Evolutionary conservation across 2,797 vertebrate species (phyloP).

Genomic region (Allobates femoralis): DNA sequence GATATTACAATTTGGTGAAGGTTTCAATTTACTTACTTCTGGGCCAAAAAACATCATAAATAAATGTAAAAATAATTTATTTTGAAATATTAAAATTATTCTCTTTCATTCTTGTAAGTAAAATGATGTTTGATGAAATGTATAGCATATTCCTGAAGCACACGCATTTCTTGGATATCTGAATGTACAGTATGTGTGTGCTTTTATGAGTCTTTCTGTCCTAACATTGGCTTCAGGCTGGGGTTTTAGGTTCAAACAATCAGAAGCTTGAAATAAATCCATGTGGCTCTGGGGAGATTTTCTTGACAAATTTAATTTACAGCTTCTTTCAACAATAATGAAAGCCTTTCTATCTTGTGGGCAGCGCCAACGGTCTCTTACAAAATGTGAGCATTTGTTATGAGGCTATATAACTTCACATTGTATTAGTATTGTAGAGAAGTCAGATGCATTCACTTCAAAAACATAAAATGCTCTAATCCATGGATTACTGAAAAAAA

Average conservation of each 20-base stretch:
- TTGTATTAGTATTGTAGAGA: constrained; percentile 23
- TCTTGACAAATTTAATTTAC: constrained; percentile 56
- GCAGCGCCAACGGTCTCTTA: constrained; percentile 16
- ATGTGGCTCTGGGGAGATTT: constrained; percentile 44
- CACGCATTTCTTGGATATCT: constrained; percentile 1
- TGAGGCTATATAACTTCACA: constrained; percentile 39
- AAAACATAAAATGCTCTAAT: constrained; percentile 31
- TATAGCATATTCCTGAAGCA: neutral
- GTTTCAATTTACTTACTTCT: neutral
- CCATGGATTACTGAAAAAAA: neutral
- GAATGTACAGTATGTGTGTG: neutral
- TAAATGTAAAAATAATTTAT: neutral
- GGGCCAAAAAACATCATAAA: neutral
- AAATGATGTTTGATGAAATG: neutral
- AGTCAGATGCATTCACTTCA: constrained; percentile 25
- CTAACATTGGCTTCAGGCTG: constrained; percentile 22
- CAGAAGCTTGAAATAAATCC: constrained; percentile 46
- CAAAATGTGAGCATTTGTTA: constrained; percentile 15
- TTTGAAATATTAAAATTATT: neutral
- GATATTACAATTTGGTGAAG: neutral
- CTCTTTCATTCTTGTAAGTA: neutral
- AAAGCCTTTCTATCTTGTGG: constrained; percentile 53
- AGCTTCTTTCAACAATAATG: constrained; percentile 47
- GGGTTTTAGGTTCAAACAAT: constrained; percentile 38
- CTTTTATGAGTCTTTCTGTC: constrained; percentile 23